Evolutionary conservation across 2,797 vertebrate genomes (phyloP).

Genomic region (Danio jaintianensis): DNA sequence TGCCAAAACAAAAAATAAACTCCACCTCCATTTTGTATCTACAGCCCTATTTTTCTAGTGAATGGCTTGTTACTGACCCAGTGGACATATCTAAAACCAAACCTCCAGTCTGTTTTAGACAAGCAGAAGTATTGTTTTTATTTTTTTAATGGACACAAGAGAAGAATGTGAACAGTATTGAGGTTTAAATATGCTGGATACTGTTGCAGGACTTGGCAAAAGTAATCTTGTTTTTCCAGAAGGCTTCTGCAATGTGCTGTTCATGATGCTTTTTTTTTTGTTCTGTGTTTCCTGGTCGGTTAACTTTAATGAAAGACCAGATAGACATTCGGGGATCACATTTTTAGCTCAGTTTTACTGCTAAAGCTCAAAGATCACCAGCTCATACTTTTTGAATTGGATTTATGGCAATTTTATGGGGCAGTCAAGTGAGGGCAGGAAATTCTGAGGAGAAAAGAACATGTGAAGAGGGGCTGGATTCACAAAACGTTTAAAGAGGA

Average conservation of each 20-base stretch:
- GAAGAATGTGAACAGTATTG: conserved; percentile 17
- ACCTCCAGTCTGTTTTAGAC: not conserved
- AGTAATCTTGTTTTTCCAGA: conserved; percentile 10
- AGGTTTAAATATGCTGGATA: conserved; percentile 19
- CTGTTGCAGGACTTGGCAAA: conserved; percentile 18
- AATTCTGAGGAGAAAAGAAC: not conserved
- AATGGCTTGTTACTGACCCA: not conserved
- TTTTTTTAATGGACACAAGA: conserved; percentile 10
- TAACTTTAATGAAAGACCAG: conserved; percentile 33
- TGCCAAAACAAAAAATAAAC: conserved; percentile 26
- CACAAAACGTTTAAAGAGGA: not conserved
- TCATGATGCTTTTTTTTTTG: not conserved
- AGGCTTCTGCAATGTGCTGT: conserved; percentile 16
- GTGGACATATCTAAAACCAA: conserved; percentile 13
- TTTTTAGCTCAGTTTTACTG: not conserved
- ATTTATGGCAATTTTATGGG: conserved; percentile 25
- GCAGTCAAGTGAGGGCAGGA: conserved; percentile 6
- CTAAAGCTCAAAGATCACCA: not conserved
- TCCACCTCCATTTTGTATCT: not conserved
- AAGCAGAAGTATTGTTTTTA: conserved; percentile 1
- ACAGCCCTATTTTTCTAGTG: not conserved
- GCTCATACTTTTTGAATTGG: not conserved
- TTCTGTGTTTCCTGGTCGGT: conserved; percentile 26
- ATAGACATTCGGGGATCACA: conserved; percentile 27
- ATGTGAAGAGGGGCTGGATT: not conserved